Percentiles rank a stretch among this genome's conserved stretches.
Conservation (phyloP, 2,113 vertebrate genomes). For the Pampusana beccarii region DNA sequence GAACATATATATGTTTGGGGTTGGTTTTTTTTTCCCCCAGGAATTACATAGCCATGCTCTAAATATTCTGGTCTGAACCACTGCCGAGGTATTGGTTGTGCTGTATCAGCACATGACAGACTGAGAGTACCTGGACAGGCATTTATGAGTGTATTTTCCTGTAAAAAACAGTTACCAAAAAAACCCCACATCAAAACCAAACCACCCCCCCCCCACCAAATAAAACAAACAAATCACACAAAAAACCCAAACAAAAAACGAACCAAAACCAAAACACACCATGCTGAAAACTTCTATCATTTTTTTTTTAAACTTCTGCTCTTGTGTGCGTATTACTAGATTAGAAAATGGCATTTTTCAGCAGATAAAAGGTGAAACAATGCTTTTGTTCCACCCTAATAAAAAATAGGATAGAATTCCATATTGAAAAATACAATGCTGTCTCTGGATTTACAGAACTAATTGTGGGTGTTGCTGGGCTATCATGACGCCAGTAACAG, state of each 20-base stretch:
- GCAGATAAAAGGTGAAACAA: not conserved
- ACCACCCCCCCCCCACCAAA: no score
- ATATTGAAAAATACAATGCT: not conserved
- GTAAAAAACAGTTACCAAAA: not conserved
- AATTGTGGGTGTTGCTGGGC: not conserved
- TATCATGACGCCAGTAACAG: not conserved
- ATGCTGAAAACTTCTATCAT: not conserved
- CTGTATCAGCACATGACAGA: not conserved
- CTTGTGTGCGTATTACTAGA: not conserved
- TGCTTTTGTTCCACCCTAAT: not conserved
- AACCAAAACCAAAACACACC: no score
- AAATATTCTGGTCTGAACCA: not conserved
- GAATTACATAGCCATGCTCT: not conserved
- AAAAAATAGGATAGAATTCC: not conserved
- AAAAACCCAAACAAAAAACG: no score
- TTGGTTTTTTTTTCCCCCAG: fast-evolving
- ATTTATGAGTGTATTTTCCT: not conserved
- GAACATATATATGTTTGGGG: fast-evolving
- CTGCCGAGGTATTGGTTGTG: not conserved
- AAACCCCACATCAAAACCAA: no score
- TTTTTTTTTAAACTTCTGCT: not conserved
- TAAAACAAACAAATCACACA: no score
- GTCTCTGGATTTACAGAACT: not conserved
- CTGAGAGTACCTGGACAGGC: not conserved
- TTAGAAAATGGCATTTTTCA: not conserved